These are phyloP conservation scores for Notothenia coriiceps DNA, from an alignment of 2,113 vertebrate genomes.

Conservation along the genomic window DNA sequence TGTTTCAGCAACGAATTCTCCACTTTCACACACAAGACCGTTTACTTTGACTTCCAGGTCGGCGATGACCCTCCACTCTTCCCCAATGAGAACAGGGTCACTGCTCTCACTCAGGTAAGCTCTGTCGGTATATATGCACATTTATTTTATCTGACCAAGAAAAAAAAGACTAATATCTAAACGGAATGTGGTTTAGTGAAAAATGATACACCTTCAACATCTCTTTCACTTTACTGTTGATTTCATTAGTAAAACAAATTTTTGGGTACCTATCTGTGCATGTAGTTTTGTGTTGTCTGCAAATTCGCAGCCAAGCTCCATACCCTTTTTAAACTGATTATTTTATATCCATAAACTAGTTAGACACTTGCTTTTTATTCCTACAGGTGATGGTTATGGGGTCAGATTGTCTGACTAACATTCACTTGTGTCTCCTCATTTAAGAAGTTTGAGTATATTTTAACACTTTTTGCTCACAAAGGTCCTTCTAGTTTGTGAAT, in stretches of 20 bases:
- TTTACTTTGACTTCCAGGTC: conserved; percentile 99
- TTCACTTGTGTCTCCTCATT: background rate
- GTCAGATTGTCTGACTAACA: background rate
- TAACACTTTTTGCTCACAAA: background rate
- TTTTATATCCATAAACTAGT: background rate
- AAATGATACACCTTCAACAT: too few relatives aligned
- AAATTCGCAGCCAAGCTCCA: background rate
- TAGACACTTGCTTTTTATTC: background rate
- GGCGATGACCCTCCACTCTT: conserved; percentile 98
- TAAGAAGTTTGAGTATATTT: background rate
- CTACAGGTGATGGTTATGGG: background rate
- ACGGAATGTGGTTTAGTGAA: too few relatives aligned
- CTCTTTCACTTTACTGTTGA: background rate
- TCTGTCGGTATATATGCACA: background rate
- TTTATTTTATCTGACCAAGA: too few relatives aligned
- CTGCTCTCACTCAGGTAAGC: conserved; percentile 95
- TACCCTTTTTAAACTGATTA: too few relatives aligned
- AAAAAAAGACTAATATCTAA: too few relatives aligned
- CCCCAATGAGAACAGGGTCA: conserved; percentile 96
- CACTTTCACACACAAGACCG: conserved; percentile 98
- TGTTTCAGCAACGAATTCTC: conserved; percentile 99
- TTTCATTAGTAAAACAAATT: background rate
- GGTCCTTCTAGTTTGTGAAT: background rate
- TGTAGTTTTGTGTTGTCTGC: background rate
- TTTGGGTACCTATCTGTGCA: background rate